These are phyloP conservation scores for Callithrix jacchus DNA, from an alignment of 2,113 vertebrate genomes.

Conservation along the genomic window DNA sequence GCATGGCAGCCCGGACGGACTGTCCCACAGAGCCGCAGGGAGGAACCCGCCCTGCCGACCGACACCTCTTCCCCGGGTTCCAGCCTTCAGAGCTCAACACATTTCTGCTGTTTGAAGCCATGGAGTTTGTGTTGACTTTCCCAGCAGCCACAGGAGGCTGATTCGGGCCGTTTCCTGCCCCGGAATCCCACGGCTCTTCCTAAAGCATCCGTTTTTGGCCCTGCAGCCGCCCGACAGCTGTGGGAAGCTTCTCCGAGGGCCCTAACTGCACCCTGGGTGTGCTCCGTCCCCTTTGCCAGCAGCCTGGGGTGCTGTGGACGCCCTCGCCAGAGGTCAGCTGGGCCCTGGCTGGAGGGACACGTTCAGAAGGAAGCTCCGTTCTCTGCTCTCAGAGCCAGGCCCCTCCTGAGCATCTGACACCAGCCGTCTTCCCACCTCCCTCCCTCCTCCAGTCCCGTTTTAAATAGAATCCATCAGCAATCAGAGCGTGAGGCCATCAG, in stretches of 20 bases:
- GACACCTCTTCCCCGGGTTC: fast-evolving
- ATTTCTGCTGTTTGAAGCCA: fast-evolving
- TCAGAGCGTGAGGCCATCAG: constrained; percentile 64
- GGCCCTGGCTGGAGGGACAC: background rate
- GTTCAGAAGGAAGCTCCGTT: background rate
- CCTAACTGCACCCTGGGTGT: fast-evolving
- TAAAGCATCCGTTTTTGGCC: fast-evolving
- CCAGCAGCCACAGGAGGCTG: fast-evolving
- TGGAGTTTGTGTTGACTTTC: fast-evolving
- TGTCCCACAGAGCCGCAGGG: fast-evolving
- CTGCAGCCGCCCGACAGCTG: fast-evolving
- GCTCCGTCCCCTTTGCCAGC: background rate
- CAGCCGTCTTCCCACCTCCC: fast-evolving
- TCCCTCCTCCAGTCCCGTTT: background rate
- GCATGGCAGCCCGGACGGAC: fast-evolving
- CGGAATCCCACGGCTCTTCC: fast-evolving
- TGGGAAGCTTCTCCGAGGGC: background rate
- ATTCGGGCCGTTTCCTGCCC: fast-evolving
- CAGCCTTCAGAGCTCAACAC: fast-evolving
- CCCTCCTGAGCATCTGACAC: background rate
- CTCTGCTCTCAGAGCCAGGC: fast-evolving
- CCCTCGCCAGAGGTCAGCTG: fast-evolving
- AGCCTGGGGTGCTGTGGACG: fast-evolving
- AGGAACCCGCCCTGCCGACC: fast-evolving
- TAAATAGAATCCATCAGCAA: constrained; percentile 29